Evolutionary conservation across 2,888 invertebrate genomes (phyloP), one percentile per base, ranked within the genome.

Genomic region (Lymantria dispar): DNA sequence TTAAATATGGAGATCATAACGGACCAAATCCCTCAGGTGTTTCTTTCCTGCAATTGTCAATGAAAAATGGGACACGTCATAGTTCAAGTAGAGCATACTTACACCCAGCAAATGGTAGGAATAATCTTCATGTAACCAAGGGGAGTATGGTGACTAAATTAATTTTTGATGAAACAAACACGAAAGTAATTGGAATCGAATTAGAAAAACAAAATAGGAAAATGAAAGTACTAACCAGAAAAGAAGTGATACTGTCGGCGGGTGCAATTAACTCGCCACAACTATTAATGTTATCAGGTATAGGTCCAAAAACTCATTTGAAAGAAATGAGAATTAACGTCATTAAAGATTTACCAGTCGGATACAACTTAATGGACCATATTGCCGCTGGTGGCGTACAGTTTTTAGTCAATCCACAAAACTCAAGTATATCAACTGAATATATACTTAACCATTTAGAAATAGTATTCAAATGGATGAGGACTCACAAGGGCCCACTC

Each of bases 221-320:
- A 57, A 89, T 87, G 57, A 88, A 88, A 59, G 93, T 94, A 42
- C 80, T 90, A 61, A 95, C 94, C 1, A 92, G 84, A 40, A 95
- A 93, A 70, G 96, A 96, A 82, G 94, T 97, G 0, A 95, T 97
- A 50, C 60, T 97, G 37, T 93, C 94, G 39, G 95, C 95, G 0
- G 97, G 96, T 7, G 93, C 96, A 3, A 93, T 97, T 33, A 95
- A 95, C 80, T 93, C 95, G 7, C 96, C 97, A 0, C 95, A 96
- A 75, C 74, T 97, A 7, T 83, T 97, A 13, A 94, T 96, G 95
- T 78, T 97, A 12, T 96, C 96, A 2, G 97, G 97, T 3, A 92
- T 96, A 8, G 95, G 95, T 0, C 95, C 95, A 0, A 90, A 78
- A 53, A 81, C 89, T 31, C 93, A 95, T 69, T 83, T 95, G 45